Base-by-base conservation (phyloP, 2,113 vertebrate species). In the Phrynocephalus versicolor region DNA sequence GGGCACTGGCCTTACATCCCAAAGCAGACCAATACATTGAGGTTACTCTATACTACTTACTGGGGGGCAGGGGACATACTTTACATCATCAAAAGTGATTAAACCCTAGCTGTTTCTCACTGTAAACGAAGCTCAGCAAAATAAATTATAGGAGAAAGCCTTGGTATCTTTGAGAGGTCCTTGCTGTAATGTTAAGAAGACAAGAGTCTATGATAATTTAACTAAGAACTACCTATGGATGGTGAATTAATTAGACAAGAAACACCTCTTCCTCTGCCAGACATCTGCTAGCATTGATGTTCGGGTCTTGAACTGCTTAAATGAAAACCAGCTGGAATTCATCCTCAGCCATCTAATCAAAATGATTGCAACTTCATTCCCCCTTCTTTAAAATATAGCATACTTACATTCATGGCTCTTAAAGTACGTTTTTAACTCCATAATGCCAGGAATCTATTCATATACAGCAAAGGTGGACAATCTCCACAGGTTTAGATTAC, bases 191-290 rank as follows among this genome's bases (percentile, higher is more conserved):
- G 37, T 19, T 37, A 30, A 41, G n/a, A 58, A 62, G 2, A 3
- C n/a, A n/a, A n/a, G 1, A 65, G 16, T 45, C 27, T 45, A 87
- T 89, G 88, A 92, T 6, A 45, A 84, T 73, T 76, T 64, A 72
- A 27, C 35, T 64, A 35, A 89, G 79, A 89, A 88, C 78, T 85
- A 87, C 74, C 80, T 90, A 85, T 88, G 62, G 76, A 89, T 87
- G 62, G 84, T 89, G 88, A 41, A 23, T 78, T 10, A 74, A 74
- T 41, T 12, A 62, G 4, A 37, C 13, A 58, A 30, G 15, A 37
- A 2, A 35, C 10, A 60, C 9, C 1, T 14, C 23, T 62, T 62
- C 19, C 37, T 25, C 23, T 62, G 25, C 58, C 19, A 64, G 58
- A 39, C 23, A 80, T 74, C 84, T 62, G 79, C 77, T 35, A 74